These are phyloP conservation scores for Trachymyrmex cornetzi DNA, from an alignment of 1,140 invertebrate genomes.

Conservation along the genomic window DNA sequence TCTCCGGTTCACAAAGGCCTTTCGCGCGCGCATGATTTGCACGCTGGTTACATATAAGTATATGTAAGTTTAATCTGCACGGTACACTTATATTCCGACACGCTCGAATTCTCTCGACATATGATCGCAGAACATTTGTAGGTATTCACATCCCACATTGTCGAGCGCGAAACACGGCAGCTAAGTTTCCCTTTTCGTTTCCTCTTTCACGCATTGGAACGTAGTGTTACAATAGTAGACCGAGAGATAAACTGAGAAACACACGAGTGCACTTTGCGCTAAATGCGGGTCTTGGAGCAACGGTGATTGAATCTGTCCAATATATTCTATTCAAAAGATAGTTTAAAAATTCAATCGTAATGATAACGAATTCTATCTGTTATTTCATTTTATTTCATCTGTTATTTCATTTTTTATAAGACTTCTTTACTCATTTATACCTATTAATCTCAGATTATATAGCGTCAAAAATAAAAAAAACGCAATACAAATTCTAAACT, in stretches of 20 bases:
- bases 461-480: too few relatives aligned
- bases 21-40: conserved; percentile 10
- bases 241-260: not conserved
- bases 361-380: not conserved
- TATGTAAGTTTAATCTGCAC: conserved; percentile 14
- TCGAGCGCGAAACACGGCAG: not conserved
- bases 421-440: too few relatives aligned
- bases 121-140: conserved; percentile 8
- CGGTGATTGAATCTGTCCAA: not conserved
- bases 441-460: too few relatives aligned
- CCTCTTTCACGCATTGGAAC: not conserved
- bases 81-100: conserved; percentile 29
- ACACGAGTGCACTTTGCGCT: not conserved
- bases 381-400: not conserved
- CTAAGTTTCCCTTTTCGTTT: not conserved
- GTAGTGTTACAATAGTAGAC: not conserved
- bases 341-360: not conserved
- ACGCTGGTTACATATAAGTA: conserved; percentile 5
- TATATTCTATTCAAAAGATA: not conserved
- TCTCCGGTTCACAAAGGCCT: conserved; percentile 21
- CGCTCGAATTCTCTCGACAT: conserved; percentile 34
- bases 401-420: not conserved
- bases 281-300: not conserved
- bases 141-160: conserved; percentile 11
- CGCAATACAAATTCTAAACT: too few relatives aligned